Evolutionary conservation across 2,888 invertebrate species (phyloP).

Genomic region (Platycheirus albimanus): DNA sequence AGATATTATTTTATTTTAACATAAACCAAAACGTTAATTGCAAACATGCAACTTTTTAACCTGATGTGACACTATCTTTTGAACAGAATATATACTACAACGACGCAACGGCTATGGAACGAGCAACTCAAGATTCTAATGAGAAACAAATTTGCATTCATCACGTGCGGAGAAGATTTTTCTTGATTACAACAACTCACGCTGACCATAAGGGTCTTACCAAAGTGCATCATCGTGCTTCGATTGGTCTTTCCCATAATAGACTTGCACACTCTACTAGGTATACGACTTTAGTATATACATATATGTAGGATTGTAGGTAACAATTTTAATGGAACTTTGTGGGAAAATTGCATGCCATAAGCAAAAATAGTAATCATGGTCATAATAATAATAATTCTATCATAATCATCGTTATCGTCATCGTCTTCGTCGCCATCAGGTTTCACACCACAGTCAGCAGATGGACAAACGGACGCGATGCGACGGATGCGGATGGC

Average conservation of each 20-base stretch:
- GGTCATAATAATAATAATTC: conserved; percentile 56
- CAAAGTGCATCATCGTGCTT: conserved; percentile 37
- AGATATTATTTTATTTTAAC: neutral
- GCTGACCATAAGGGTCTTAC: conserved; percentile 42
- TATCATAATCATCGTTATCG: conserved; percentile 3
- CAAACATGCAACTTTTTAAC: conserved; percentile 8
- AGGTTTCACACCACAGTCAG: conserved; percentile 9
- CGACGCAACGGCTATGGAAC: no score
- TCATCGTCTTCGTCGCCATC: conserved; percentile 25
- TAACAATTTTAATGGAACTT: conserved; percentile 40
- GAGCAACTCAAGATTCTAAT: conserved; percentile 24
- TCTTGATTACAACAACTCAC: conserved; percentile 39
- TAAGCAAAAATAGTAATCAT: conserved; percentile 52
- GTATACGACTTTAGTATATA: no score
- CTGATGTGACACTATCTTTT: conserved; percentile 21
- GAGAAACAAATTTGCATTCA: conserved; percentile 48
- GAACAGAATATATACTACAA: neutral
- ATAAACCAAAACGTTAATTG: neutral
- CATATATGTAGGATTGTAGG: no score
- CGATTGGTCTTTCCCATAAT: conserved; percentile 44
- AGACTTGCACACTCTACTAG: conserved; percentile 5
- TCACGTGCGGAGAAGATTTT: conserved; percentile 44
- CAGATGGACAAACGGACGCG: neutral
- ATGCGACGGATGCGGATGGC: no score
- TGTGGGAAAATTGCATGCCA: conserved; percentile 65